Base-by-base conservation (phyloP, 35 echinoderm and acorn worm species). In the Anneissia japonica region DNA sequence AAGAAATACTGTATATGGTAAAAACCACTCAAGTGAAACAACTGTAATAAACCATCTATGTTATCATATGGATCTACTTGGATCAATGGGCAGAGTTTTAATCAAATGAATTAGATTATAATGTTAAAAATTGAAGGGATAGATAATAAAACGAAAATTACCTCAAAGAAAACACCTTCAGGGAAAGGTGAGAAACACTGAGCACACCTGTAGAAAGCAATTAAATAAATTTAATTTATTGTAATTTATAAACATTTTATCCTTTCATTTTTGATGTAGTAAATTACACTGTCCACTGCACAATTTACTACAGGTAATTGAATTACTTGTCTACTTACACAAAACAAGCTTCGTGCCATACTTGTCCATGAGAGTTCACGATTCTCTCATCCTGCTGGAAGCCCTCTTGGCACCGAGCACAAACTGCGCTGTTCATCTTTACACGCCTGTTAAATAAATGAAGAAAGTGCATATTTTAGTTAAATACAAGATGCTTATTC, bases 281-380 rank as follows among this genome's bases (percentile, higher is more conserved):
- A 77, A 11, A 77, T 12, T 31, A 77, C 32, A 23, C 17, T 19
- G 31, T 33, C 14, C 17, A 19, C 31, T 11, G 31, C 12, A 23
- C 14, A 32, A 77, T 11, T 14, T 36, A 14, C 32, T 14, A 39
- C 34, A 36, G 78, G 34, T 4, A 81, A 33, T 26, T 9, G 23
- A 10, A 81, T 51, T 72, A 34, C 81, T 28, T 38, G 76, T 64
- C 1, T 55, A 93, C 95, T 97, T 87, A 99, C 96, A 99, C 96
- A 91, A 99, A 99, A 79, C 96, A 99, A 37, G 89, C 86, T 83
- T 94, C 96, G 85, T 94, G 92, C 96, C 96, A 99, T 32, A 93
- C 79, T 75, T 99, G 92, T 35, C 96, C 96, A 36, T 84, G 81
- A 41, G 91, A 99, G 82, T 99, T 99, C 31, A 99, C 92, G 26